These are phyloP conservation scores for Streblospio benedicti DNA, from an alignment of 1,140 invertebrate genomes.

Conservation along the genomic window DNA sequence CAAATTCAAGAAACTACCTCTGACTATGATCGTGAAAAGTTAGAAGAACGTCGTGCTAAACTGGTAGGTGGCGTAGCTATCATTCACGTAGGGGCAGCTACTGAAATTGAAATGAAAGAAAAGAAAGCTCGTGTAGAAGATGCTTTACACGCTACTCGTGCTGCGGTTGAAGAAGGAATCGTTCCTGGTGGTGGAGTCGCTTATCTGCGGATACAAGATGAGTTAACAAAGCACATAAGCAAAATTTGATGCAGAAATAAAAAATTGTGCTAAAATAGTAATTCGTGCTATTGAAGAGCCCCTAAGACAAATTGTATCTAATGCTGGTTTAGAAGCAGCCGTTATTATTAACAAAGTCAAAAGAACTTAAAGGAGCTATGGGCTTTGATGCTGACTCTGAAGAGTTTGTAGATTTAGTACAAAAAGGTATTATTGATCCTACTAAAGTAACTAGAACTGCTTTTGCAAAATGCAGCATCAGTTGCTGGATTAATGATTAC, in stretches of 20 bases:
- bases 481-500: slow-evolving; percentile 94
- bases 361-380: slow-evolving; percentile 58
- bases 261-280: slow-evolving; percentile 60
- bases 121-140: slow-evolving; percentile 99
- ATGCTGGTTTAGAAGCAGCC: slow-evolving; percentile 93
- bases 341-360: slow-evolving; percentile 81
- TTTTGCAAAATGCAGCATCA: slow-evolving; percentile 89
- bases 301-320: slow-evolving; percentile 87
- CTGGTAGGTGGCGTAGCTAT: slow-evolving; percentile 89
- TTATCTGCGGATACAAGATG: slow-evolving; percentile 50
- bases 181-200: slow-evolving; percentile 88
- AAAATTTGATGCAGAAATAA: slow-evolving; percentile 50
- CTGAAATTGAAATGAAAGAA: slow-evolving; percentile 97
- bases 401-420: slow-evolving; percentile 92
- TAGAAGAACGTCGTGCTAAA: slow-evolving; percentile 90
- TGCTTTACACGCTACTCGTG: slow-evolving; percentile 92
- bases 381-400: slow-evolving; percentile 94
- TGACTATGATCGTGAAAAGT: slow-evolving; percentile 98
- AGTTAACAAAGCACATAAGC: slow-evolving; percentile 45
- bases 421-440: slow-evolving; percentile 96
- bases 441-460: slow-evolving; percentile 92
- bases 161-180: slow-evolving; percentile 98
- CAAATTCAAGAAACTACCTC: slow-evolving; percentile 90
- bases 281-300: slow-evolving; percentile 84
- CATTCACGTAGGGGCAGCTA: slow-evolving; percentile 80